Base-by-base conservation (phyloP, 2,113 vertebrate genomes). In the Oxyura jamaicensis region DNA sequence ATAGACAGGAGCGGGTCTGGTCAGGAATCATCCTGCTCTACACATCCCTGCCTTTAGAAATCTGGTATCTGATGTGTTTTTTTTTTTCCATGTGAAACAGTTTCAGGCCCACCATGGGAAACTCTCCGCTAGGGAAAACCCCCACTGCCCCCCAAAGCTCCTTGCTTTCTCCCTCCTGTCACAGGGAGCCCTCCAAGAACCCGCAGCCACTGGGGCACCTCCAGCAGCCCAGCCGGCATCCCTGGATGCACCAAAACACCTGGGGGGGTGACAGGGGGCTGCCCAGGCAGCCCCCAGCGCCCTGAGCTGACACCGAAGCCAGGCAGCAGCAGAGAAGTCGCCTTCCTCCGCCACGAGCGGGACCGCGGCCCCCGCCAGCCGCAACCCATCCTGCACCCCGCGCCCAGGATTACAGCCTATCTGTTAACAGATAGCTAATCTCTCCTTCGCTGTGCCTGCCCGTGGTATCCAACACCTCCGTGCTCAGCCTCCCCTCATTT, bases 341-440 rank as follows among this genome's bases (percentile, higher is more conserved):
- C 31, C 72, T 29, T 76, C 63, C 33, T 31, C 39, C 66, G 58
- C 62, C 2, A 0, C 1, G 10, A 72, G 39, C 0, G 0, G 75
- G 65, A 91, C 33, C 2, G 0, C 0, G 4, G 79, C 8, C n/a
- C 11, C 39, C 22, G 39, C 23, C 68, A 69, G 50, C 46, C 2
- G 4, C 16, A 59, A 60, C 23, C 4, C 29, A 56, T 69, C 44
- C 73, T 76, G 67, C 72, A 79, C 83, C 36, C 46, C 0, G 0
- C 62, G 2, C 29, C 2, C 31, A 39, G 78, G 48, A 63, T 75
- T 31, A 3, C 2, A 18, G 60, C 10, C 93, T 82, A 92, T 93
- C 91, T 69, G 21, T 8, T 33, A 31, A 5, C 48, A 31, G 52
- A 79, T 9, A 95, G 15, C 69, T 90, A 68, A 93, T 88, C 83